These are phyloP conservation scores for Gobiocypris rarus DNA, from an alignment of 2,113 vertebrate species.

Conservation along the genomic window DNA sequence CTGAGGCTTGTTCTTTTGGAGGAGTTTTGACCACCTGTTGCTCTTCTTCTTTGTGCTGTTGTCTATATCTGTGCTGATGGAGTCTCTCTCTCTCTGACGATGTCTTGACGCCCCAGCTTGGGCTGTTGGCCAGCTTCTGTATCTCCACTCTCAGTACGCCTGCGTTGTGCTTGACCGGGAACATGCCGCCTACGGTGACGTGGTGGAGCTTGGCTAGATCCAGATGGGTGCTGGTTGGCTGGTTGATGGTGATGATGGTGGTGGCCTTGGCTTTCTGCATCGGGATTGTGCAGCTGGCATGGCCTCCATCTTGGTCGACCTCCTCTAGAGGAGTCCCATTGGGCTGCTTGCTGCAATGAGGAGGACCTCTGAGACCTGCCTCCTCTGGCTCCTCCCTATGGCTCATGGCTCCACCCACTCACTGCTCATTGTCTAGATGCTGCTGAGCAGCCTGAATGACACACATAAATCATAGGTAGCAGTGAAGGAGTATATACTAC, in stretches of 20 bases:
- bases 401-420: conserved; percentile 67
- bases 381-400: conserved; percentile 64
- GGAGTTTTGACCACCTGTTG: conserved; percentile 23
- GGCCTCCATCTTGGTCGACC: conserved; percentile 74
- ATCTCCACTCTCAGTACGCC: conserved; percentile 45
- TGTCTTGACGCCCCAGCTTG: conserved; percentile 67
- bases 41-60: conserved; percentile 50
- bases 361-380: conserved; percentile 54
- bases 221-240: conserved; percentile 52
- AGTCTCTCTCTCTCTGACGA: conserved; percentile 65
- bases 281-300: conserved; percentile 74
- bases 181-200: conserved; percentile 64
- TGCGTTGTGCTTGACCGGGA: conserved; percentile 50
- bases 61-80: conserved; percentile 64
- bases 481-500: background rate
- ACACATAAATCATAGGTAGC: background rate
- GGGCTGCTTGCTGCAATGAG: conserved; percentile 56
- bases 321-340: conserved; percentile 64
- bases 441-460: conserved; percentile 20
- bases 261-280: conserved; percentile 62
- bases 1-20: conserved; percentile 48
- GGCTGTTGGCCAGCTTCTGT: conserved; percentile 58
- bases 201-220: conserved; percentile 57
- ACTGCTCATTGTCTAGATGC: conserved; percentile 30
- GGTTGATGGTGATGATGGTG: conserved; percentile 62